A percentile compares a stretch with the other conserved stretches of the same genome.
These are phyloP conservation scores for Etheostoma nigrum DNA, from an alignment of 2,797 vertebrate species.

Conservation along the genomic window DNA sequence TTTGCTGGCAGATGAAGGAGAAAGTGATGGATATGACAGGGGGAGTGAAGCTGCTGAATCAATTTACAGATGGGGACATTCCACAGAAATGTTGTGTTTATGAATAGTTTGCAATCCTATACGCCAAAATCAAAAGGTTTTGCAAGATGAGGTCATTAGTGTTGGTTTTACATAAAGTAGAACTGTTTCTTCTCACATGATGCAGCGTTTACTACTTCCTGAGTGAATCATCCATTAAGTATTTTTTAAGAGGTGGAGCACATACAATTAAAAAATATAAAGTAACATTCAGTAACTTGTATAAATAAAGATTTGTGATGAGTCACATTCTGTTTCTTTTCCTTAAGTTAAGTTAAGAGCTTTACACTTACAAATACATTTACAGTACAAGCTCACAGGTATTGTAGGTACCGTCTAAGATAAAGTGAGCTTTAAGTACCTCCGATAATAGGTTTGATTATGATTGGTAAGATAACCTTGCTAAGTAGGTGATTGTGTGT, in stretches of 20 bases:
- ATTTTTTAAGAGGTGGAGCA: constrained; percentile 32
- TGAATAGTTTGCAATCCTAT: constrained; percentile 49
- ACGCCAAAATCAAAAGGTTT: constrained; percentile 40
- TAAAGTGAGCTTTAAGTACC: not conserved
- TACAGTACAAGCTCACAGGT: not conserved
- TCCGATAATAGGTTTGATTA: not conserved
- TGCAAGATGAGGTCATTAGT: constrained; percentile 27
- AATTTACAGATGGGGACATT: constrained; percentile 56
- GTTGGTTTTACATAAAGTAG: constrained; percentile 27
- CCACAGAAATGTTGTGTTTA: constrained; percentile 33
- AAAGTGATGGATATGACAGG: constrained; percentile 69
- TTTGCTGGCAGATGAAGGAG: constrained; percentile 50
- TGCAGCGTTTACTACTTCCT: constrained; percentile 10
- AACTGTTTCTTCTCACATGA: constrained; percentile 8
- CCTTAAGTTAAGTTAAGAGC: not conserved
- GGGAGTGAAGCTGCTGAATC: constrained; percentile 65
- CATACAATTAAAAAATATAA: not conserved
- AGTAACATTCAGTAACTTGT: constrained; percentile 3
- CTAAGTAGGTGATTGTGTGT: constrained; percentile 25
- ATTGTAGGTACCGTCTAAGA: not conserved
- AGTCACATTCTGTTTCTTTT: not conserved
- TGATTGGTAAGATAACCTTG: not conserved
- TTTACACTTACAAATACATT: not conserved
- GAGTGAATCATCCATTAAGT: constrained; percentile 28
- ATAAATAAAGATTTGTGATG: not conserved